A percentile compares a stretch with the other conserved stretches of the same genome.
These are phyloP conservation scores for Melanotaenia boesemani DNA, from an alignment of 2,797 vertebrate genomes.

Conservation along the genomic window DNA sequence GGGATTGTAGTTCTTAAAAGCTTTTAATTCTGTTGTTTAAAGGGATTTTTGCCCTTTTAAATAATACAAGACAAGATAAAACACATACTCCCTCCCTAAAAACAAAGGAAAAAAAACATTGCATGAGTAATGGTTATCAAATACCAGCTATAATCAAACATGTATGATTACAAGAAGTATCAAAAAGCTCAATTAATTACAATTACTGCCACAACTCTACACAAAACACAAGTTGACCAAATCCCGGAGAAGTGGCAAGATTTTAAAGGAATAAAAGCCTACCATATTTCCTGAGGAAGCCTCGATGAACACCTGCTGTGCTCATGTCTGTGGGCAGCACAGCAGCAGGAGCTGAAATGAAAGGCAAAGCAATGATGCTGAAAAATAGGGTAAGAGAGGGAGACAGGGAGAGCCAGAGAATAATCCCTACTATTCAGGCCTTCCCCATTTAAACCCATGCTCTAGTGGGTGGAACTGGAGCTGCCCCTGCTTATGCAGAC, in stretches of 20 bases:
- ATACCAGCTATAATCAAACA: not conserved
- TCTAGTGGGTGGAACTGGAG: slow-evolving; percentile 59
- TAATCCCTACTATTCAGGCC: slow-evolving; percentile 79
- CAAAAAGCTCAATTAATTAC: not conserved
- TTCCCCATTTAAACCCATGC: slow-evolving; percentile 56
- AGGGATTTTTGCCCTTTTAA: too few species aligned
- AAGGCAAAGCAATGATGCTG: slow-evolving; percentile 43
- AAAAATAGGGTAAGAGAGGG: slow-evolving; percentile 58
- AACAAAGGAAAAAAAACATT: not conserved
- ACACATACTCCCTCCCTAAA: not conserved
- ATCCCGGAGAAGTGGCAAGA: not conserved
- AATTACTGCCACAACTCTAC: not conserved
- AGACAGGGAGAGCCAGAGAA: slow-evolving; percentile 31
- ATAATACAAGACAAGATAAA: too few species aligned
- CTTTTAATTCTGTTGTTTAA: too few species aligned
- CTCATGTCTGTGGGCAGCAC: slow-evolving; percentile 77
- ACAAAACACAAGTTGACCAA: not conserved
- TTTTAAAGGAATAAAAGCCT: slow-evolving; percentile 37
- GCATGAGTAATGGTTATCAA: not conserved
- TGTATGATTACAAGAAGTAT: not conserved
- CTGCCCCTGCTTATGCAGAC: slow-evolving; percentile 27
- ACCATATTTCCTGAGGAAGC: slow-evolving; percentile 89
- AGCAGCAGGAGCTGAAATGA: slow-evolving; percentile 57
- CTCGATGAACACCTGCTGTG: slow-evolving; percentile 79
- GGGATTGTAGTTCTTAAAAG: too few species aligned